Base-by-base conservation (phyloP, 1,140 invertebrate genomes). In the Chelonus insularis region DNA sequence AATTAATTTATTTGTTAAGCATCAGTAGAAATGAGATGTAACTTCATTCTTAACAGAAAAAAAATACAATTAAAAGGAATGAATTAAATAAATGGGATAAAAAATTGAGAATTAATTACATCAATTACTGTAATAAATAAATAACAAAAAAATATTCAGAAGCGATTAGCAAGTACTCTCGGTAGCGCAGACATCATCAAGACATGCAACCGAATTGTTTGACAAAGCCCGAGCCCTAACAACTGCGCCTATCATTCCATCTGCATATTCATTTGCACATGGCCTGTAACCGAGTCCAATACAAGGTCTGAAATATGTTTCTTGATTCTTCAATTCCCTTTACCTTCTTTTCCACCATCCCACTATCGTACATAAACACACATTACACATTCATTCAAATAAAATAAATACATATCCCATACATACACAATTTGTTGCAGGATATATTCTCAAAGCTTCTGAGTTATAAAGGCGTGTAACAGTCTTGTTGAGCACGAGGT, bases 381-480 rank as follows among this genome's bases (percentile, higher is more conserved):
- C 25, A 29, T 29, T 29, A 29, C 25, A 29, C 7, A 29, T 29
- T 29, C 25, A 29, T 29, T 29, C 25, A 29, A 29, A 29, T 7
- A 29, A 29, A 29, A 29, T 29, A 29, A 29, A 29, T 29, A 29
- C 25, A 7, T 29, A 29, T 29, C 25, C 25, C 25, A 29, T 29
- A 29, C 52, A 54, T 29, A 57, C 48, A 74, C 73, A 75, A 75
- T 75, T 76, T 76, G 73, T 76, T 71, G 63, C 67, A 66, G 64
- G 69, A 60, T 59, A 68, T 68, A 50, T 62, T 55, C 59, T 59
- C 62, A 56, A 50, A 67, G 72, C 74, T 78, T 76, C 73, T 76
- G 74, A 77, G 70, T 77, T 77, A 77, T 74, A 77, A 75, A 68
- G 50, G 63, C 62, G 65, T 68, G 65, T 67, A 62, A 73, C 64